phyloP scores from a whole-genome alignment of 2,113 vertebrate genomes.

The Leptobrachium ailaonicum region DNA sequence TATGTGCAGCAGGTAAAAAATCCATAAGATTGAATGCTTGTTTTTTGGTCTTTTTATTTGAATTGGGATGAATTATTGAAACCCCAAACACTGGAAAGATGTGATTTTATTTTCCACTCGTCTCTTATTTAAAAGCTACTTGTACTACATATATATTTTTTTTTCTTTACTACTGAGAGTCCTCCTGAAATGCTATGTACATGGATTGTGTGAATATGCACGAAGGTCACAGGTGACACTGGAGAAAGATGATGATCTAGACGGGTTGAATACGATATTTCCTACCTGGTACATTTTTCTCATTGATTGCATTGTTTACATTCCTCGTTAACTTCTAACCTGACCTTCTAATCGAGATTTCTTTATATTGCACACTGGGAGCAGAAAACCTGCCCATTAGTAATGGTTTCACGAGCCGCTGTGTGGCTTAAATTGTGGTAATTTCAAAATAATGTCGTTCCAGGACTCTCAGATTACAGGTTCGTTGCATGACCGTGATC shows the following conservation, averaged over 20 bases:
- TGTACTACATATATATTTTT: slow-evolving; percentile 23
- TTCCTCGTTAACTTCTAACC: not conserved
- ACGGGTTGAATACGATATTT: not conserved
- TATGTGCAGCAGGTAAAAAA: too few species aligned
- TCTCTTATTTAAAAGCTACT: not conserved
- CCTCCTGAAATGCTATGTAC: slow-evolving; percentile 27
- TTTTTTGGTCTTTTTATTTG: too few species aligned
- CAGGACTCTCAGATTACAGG: too few species aligned
- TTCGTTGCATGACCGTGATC: too few species aligned
- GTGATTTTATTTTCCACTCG: not conserved
- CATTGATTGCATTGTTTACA: not conserved
- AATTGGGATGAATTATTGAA: too few species aligned
- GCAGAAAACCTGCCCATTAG: too few species aligned
- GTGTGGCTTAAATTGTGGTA: too few species aligned
- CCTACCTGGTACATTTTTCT: not conserved
- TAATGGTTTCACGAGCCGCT: too few species aligned
- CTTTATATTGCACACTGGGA: not conserved
- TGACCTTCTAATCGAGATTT: not conserved
- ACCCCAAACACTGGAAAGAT: slow-evolving; percentile 31
- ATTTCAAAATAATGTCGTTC: too few species aligned
- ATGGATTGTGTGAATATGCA: not conserved
- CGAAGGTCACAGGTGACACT: not conserved
- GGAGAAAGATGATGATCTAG: not conserved
- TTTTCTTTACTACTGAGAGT: slow-evolving; percentile 16
- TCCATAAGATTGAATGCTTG: too few species aligned